Evolutionary conservation across 2,888 invertebrate genomes (phyloP).

Genomic region (Panopea generosa): DNA sequence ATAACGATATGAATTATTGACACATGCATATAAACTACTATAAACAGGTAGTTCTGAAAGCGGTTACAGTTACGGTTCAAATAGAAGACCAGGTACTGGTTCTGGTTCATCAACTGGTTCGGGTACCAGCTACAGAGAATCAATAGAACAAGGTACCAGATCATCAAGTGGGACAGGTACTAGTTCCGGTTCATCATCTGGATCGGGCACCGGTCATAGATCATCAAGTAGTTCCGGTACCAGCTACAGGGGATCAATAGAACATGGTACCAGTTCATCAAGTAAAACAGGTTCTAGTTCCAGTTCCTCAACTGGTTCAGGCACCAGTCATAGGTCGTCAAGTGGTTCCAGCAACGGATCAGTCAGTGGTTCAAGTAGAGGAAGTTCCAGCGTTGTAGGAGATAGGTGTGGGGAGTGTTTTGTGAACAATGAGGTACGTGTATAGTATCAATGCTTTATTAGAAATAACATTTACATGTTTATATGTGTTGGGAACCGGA

Average conservation of each 20-base stretch:
- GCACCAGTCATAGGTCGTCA: background rate
- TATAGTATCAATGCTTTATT: background rate
- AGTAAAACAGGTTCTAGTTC: background rate
- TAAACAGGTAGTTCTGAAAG: background rate
- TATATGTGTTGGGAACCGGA: too few relatives aligned
- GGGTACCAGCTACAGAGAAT: background rate
- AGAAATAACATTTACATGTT: background rate
- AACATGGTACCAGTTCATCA: background rate
- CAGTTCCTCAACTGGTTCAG: background rate
- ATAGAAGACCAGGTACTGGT: background rate
- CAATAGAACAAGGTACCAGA: background rate
- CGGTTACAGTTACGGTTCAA: background rate
- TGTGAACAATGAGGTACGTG: conserved; percentile 37
- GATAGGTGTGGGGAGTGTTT: conserved; percentile 32
- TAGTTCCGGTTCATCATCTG: background rate
- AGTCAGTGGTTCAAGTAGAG: background rate
- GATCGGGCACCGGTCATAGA: too few relatives aligned
- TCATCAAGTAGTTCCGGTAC: background rate
- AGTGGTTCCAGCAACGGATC: background rate
- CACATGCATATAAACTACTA: too few relatives aligned
- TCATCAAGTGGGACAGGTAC: conserved; percentile 1
- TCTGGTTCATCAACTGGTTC: background rate
- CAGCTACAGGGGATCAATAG: background rate
- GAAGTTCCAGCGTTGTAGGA: background rate
- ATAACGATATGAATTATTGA: too few relatives aligned